Conservation (phyloP, 2,797 vertebrate species). For the Neosilurus mollespiculum region DNA sequence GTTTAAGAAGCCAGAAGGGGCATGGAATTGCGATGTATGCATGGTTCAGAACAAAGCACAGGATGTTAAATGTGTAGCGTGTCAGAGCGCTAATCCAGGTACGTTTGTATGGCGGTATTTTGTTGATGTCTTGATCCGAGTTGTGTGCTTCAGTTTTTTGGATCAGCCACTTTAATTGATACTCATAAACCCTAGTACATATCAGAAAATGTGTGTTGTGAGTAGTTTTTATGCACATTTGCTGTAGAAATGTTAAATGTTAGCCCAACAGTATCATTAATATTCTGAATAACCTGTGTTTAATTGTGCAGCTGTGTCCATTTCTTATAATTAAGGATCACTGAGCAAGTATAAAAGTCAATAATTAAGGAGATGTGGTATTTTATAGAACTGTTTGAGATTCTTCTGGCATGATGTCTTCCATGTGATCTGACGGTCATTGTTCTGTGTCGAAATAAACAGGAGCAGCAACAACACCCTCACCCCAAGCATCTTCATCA, state of each 20-base stretch:
- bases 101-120: constrained; percentile 19
- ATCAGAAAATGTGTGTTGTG: background rate
- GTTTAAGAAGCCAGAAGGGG: constrained; percentile 87
- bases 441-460: constrained; percentile 11
- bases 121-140: too few relatives aligned
- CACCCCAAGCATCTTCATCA: constrained; percentile 59
- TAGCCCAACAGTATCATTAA: background rate
- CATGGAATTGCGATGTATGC: constrained; percentile 90
- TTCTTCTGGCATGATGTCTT: background rate
- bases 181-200: background rate
- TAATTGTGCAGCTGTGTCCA: too few relatives aligned
- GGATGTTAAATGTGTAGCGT: constrained; percentile 86
- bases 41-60: constrained; percentile 86
- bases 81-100: constrained; percentile 88
- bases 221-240: background rate
- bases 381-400: background rate
- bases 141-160: background rate
- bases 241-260: background rate
- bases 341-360: background rate
- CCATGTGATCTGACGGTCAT: background rate
- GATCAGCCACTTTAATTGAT: background rate
- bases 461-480: constrained; percentile 57
- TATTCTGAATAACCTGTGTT: background rate
- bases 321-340: background rate
- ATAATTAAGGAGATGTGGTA: background rate